Conservation (phyloP, 2,113 vertebrate genomes). For the Varanus komodoensis region DNA sequence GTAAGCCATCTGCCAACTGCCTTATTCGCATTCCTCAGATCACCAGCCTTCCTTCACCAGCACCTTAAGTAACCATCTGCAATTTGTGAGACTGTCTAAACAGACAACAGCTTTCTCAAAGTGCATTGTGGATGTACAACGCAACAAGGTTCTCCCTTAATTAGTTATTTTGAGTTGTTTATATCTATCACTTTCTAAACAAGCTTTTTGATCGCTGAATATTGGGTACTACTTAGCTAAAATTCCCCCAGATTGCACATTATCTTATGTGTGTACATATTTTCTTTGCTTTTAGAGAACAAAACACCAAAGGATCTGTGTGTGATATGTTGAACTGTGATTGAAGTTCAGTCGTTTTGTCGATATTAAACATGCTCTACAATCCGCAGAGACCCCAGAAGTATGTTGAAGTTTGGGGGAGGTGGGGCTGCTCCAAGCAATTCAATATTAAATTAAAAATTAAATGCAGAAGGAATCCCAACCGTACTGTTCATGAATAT, state of each 20-base stretch:
- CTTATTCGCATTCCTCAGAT: slow-evolving; percentile 75
- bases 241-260: slow-evolving; percentile 31
- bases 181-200: slow-evolving; percentile 52
- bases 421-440: neutral
- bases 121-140: slow-evolving; percentile 36
- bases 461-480: neutral
- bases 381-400: neutral
- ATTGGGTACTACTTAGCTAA: slow-evolving; percentile 21
- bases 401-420: neutral
- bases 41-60: slow-evolving; percentile 44
- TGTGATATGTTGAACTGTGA: slow-evolving; percentile 57
- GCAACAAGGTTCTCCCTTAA: slow-evolving; percentile 46
- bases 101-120: slow-evolving; percentile 64
- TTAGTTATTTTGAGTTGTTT: slow-evolving; percentile 61
- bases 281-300: slow-evolving; percentile 45
- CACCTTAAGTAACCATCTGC: slow-evolving; percentile 56
- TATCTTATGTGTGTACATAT: neutral
- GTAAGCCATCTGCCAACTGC: slow-evolving; percentile 75
- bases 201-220: slow-evolving; percentile 24
- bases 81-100: slow-evolving; percentile 32
- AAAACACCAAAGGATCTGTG: slow-evolving; percentile 27
- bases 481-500: neutral
- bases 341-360: slow-evolving; percentile 62
- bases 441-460: neutral
- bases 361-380: slow-evolving; percentile 51